Conservation (phyloP, 1,140 invertebrate species). For the Hyposmocoma kahamanoa region DNA sequence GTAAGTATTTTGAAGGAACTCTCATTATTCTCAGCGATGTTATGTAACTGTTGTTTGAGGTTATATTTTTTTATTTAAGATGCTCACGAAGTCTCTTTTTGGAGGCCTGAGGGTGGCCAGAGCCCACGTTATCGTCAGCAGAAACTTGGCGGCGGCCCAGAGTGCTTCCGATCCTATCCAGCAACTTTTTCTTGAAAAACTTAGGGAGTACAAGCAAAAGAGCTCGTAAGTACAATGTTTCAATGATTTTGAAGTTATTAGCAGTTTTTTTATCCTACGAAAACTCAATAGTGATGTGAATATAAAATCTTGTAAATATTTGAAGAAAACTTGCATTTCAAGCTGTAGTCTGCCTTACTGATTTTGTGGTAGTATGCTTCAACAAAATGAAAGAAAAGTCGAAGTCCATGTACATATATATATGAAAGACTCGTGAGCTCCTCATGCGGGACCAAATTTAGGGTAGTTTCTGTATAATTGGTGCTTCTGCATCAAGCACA, state of each 20-base stretch:
- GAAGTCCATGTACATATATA: too few species aligned
- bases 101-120: constrained; percentile 45
- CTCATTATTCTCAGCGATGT: constrained; percentile 19
- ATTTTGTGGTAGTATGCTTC: too few species aligned
- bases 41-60: constrained; percentile 60
- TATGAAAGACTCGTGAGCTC: too few species aligned
- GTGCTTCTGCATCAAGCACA: too few species aligned
- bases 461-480: too few species aligned
- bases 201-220: constrained; percentile 88
- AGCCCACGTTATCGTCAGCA: constrained; percentile 62
- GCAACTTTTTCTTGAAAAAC: constrained; percentile 94
- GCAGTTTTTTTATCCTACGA: too few species aligned
- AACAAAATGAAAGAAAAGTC: too few species aligned
- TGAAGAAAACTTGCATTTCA: too few species aligned
- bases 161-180: constrained; percentile 92
- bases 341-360: too few species aligned
- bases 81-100: constrained; percentile 57
- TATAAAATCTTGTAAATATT: too few species aligned
- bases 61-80: constrained; percentile 56
- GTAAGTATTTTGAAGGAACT: not conserved
- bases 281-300: too few species aligned
- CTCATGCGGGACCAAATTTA: too few species aligned
- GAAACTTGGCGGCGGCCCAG: constrained; percentile 82
- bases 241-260: not conserved
- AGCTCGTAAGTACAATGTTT: constrained; percentile 47